Base-by-base conservation (phyloP, 2,888 invertebrate genomes). In the Mythimna loreyi region DNA sequence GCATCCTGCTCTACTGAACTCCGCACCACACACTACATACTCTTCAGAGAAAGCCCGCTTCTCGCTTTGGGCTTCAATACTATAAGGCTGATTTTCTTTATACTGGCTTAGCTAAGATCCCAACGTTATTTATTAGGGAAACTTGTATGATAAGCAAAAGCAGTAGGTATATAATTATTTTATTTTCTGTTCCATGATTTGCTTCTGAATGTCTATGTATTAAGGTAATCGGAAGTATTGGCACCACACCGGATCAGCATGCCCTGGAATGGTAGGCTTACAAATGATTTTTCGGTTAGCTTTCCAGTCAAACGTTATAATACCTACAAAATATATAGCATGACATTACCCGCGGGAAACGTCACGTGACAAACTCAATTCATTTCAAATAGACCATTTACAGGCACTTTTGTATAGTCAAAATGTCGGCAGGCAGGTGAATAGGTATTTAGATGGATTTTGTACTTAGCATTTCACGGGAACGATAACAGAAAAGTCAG, bases 1-100 rank as follows among this genome's bases (percentile, higher is more conserved):
- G 99, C 74, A 99, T 99, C 90, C 96, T 99, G 61, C 97, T 99
- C 43, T 99, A 99, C 83, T 96, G 85, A 87, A 65, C 47, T 9
- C 1, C 30, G 33, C 30, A 13, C 50, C 52, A 25, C 56, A 47
- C 43, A 6, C 25, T 11, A 25, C 16, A 58, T 59, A 53, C 50
- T 64, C 36, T 75, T 30, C 61, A 49, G 43, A 62, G 43, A 55
- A 60, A 69, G 52, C 67, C 72, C 53, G 30, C 58, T 47, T 45
- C 36, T 55, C 19, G 21, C 52, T 59, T 40, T 28, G 58, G 69
- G 72, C 58, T 70, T 66, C 67, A 64, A 65, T 78, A 67, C 61
- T 63, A 81, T 63, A 82, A 82, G 83, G 82, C 82, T 82, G 82
- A 82, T 72, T 78, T 78, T 66, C 56, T 69, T 63, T 83, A 71